Evolutionary conservation across 2,888 invertebrate species (phyloP).

Genomic region (Heterodera filipjevi): DNA sequence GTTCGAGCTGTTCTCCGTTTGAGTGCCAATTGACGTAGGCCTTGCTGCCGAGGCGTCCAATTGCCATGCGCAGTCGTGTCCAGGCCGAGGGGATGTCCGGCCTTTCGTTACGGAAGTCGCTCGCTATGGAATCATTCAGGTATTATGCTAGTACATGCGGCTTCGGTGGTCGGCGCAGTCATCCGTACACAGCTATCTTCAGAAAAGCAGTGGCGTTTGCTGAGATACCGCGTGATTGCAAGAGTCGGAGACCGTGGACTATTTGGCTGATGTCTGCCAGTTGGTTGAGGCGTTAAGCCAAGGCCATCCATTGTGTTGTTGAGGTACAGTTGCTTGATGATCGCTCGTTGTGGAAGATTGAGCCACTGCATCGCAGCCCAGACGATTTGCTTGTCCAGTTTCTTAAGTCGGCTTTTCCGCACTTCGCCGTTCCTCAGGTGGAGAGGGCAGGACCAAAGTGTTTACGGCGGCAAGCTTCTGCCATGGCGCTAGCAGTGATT

Average conservation of each 20-base stretch:
- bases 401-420: constrained; percentile 56
- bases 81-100: neutral
- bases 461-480: constrained; percentile 35
- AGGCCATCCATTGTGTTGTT: neutral
- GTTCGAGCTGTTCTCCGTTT: neutral
- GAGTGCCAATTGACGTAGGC: neutral
- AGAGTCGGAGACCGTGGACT: neutral
- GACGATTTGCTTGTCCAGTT: constrained; percentile 56
- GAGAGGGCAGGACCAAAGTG: constrained; percentile 31
- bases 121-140: constrained; percentile 10
- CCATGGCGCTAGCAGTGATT: constrained; percentile 34
- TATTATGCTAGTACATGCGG: neutral
- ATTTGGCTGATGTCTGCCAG: neutral
- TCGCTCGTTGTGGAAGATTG: neutral
- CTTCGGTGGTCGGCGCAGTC: neutral
- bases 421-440: constrained; percentile 27
- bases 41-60: neutral
- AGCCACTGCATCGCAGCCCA: neutral
- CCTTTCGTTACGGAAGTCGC: neutral
- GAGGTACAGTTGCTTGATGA: neutral
- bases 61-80: constrained; percentile 9
- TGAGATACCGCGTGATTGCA: neutral
- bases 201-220: neutral
- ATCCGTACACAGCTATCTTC: neutral
- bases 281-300: neutral